Base-by-base conservation (phyloP, 2,797 vertebrate genomes). In the Acropternis orthonyx region DNA sequence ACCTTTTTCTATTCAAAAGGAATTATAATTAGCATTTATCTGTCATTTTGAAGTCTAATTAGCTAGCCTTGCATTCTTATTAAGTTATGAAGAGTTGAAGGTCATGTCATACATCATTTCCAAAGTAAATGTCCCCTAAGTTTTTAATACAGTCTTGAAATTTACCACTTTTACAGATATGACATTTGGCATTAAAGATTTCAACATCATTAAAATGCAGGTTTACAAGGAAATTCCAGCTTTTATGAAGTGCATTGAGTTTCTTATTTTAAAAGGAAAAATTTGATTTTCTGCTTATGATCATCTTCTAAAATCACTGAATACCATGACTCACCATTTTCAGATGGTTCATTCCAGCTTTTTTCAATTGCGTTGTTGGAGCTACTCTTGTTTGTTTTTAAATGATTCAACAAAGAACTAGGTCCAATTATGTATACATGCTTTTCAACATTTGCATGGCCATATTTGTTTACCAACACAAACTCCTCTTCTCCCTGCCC, bases 11-110 rank as follows among this genome's bases (percentile, higher is more conserved):
- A 32, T 62, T 87, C 36, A 61, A 74, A 93, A 86, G 28, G 37
- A 68, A 63, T 82, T 61, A 43, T 78, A 89, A 91, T 87, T 92
- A 95, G 21, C 49, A 94, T 27, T 89, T 86, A 79, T 79, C 77
- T 95, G 85, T 93, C 80, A 93, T 84, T 81, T 88, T 73, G 63
- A 92, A 95, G 67, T 62, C 59, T 93, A 86, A 95, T 95, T 94
- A 92, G 76, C 79, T 63, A 92, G 32, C 9, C 28, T 86, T 88
- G 51, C 32, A 76, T 79, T 95, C 36, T 93, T 71, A 78, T 41
- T 76, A 82, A 92, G 63, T 73, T 90, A 84, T 52, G 77, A 93
- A 92, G 48, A 68, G 23, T 75, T 95, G 90, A 94, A 95, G 85
- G 93, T 90, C 85, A 74, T 67, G 71, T 88, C 80, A 82, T 79